Evolutionary conservation across 2,797 vertebrate species (phyloP).

Genomic region (Pterois miles): DNA sequence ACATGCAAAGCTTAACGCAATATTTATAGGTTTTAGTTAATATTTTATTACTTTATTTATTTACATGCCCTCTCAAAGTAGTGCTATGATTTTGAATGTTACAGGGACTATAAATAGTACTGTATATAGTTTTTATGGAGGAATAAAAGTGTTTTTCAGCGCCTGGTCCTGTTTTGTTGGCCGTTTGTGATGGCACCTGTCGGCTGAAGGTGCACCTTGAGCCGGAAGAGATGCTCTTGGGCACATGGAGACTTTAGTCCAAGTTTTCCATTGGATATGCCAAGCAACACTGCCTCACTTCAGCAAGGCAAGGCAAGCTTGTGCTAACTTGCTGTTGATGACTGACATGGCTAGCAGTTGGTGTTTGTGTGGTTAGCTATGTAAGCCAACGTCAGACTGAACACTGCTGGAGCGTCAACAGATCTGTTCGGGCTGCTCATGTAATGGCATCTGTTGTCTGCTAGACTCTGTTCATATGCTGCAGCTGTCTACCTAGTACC

Average conservation of each 20-base stretch:
- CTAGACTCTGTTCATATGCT: not conserved
- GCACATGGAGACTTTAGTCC: not conserved
- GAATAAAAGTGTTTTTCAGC: not conserved
- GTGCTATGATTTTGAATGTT: no score
- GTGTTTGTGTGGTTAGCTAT: conserved; percentile 2
- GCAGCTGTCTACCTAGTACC: not conserved
- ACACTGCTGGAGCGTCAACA: not conserved
- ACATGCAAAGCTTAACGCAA: no score
- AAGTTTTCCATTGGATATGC: not conserved
- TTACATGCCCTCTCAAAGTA: no score
- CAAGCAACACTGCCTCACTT: not conserved
- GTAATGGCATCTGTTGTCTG: not conserved
- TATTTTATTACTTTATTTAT: no score
- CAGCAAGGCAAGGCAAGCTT: not conserved
- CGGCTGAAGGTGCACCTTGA: not conserved
- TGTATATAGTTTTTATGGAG: no score
- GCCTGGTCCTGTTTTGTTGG: not conserved
- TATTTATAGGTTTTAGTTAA: no score
- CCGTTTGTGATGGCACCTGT: not conserved
- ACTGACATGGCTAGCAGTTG: not conserved
- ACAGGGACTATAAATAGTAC: no score
- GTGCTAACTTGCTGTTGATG: not conserved
- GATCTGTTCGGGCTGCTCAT: not conserved
- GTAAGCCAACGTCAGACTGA: not conserved
- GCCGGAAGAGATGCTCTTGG: not conserved